A percentile compares a stretch with the other conserved stretches of the same genome.
These are phyloP conservation scores for Picus viridis DNA, from an alignment of 2,797 vertebrate species.

Conservation along the genomic window DNA sequence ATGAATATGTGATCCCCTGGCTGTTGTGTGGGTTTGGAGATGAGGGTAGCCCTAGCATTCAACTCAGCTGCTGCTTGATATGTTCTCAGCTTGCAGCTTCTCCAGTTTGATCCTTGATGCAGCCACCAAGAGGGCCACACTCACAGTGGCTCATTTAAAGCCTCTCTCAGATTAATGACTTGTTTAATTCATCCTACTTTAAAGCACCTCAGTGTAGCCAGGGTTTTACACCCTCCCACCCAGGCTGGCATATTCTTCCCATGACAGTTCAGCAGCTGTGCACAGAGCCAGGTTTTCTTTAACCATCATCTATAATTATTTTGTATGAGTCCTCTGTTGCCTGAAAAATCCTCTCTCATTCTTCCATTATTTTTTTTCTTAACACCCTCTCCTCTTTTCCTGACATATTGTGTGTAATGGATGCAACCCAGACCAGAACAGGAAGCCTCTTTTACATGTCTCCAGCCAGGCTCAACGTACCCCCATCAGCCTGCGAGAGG, in stretches of 20 bases:
- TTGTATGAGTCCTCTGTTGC: not conserved
- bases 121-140: not conserved
- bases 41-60: too few relatives aligned
- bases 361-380: slow-evolving; percentile 2
- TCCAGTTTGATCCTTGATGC: not conserved
- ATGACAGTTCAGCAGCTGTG: not conserved
- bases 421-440: slow-evolving; percentile 17
- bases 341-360: not conserved
- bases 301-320: not conserved
- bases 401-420: not conserved
- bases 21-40: not conserved
- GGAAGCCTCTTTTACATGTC: not conserved
- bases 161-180: not conserved
- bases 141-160: not conserved
- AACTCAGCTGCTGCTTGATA: not conserved
- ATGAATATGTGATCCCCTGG: rapidly evolving
- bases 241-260: slow-evolving; percentile 2
- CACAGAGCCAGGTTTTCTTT: not conserved
- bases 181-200: not conserved
- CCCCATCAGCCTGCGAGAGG: not conserved
- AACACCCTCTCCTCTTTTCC: slow-evolving; percentile 9
- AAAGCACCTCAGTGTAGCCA: not conserved
- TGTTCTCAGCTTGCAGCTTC: not conserved
- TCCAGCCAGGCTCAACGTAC: not conserved
- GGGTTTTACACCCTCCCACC: slow-evolving; percentile 31